Conservation (phyloP, 2,113 vertebrate species). For the Mormyrus iriodes region DNA sequence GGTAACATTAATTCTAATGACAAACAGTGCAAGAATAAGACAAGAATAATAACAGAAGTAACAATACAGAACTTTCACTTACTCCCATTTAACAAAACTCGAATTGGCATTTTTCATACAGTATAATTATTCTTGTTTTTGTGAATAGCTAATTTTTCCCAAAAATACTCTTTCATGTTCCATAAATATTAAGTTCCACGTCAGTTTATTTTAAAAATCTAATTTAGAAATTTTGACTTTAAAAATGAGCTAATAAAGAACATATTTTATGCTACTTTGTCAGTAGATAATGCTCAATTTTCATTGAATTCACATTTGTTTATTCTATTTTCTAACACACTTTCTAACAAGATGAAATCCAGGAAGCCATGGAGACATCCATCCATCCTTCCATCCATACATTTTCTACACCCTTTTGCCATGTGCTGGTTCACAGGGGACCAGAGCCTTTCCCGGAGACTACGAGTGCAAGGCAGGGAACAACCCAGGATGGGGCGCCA, state of each 20-base stretch:
- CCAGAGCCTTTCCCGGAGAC: neutral
- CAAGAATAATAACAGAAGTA: too few relatives aligned
- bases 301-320: neutral
- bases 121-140: too few relatives aligned
- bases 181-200: neutral
- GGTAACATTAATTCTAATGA: neutral
- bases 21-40: neutral
- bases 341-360: neutral
- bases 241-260: neutral
- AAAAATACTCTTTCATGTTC: too few relatives aligned
- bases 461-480: neutral
- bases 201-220: neutral
- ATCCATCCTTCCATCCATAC: neutral
- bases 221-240: neutral
- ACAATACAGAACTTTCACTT: too few relatives aligned
- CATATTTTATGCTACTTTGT: neutral
- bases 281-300: neutral
- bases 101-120: too few relatives aligned
- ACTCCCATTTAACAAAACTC: too few relatives aligned
- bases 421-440: neutral
- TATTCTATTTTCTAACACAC: neutral
- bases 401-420: neutral
- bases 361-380: neutral
- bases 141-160: too few relatives aligned
- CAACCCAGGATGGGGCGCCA: neutral